Evolutionary conservation across 2,113 vertebrate genomes (phyloP), one percentile per base, ranked within the genome.

Genomic region (Cynocephalus volans): DNA sequence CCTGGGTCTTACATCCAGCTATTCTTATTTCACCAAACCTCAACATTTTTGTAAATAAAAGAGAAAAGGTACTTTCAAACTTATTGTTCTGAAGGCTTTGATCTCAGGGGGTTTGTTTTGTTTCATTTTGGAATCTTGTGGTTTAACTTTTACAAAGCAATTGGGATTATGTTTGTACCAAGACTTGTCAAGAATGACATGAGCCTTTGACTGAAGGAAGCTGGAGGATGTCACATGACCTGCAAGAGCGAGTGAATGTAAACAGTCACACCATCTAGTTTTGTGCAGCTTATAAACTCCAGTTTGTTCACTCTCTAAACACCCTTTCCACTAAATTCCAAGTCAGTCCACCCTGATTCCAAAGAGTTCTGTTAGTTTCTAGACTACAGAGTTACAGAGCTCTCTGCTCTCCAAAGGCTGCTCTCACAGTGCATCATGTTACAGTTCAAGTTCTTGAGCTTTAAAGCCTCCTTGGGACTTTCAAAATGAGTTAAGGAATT

Each of bases 391-490:
- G 23, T 56, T 82, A 64, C 52, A 24, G 10, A 90, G 70, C 19
- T 41, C 97, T 79, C 65, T 2, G 15, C 45, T 81, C 14, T 96
- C 67, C 80, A 83, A 93, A n/a, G 0, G 9, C 21, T 89, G 2
- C 77, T 60, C 13, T 52, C 82, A 84, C n/a, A 75, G 75, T 87
- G 33, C 36, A 75, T 19, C 58, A 24, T 90, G 10, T 4, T 21
- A 4, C 80, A 26, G 17, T 96, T 95, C 19, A 1, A 1, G 31
- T 97, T 96, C 69, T 97, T 96, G 45, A 64, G 65, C 95, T 93
- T 97, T 64, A 96, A 97, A 96, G 4, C 23, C 36, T 93, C 2
- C 21, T 88, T 88, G 58, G 95, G 81, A 94, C 60, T 50, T 36
- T 95, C 50, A 98, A 84, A 91, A 52, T 54, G 77, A 96, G 58